Conservation (phyloP, 2,113 vertebrate species). For the Rhadina sibilatrix region DNA sequence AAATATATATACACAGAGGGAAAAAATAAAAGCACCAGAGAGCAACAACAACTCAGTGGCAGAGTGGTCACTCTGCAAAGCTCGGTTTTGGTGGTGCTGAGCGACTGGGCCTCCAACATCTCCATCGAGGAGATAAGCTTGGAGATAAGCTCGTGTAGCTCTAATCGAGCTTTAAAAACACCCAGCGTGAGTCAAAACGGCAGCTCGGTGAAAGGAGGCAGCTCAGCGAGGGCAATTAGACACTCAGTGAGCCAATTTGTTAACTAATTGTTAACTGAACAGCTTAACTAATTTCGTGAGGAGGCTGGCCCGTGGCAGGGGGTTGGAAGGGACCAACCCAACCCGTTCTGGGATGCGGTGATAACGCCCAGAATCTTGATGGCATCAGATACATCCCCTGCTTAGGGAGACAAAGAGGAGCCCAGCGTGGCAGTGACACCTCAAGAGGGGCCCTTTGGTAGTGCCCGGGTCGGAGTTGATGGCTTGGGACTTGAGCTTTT, state of each 20-base stretch:
- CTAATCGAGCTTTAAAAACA: background rate
- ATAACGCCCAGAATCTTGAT: rapidly evolving
- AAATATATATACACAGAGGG: too few species aligned
- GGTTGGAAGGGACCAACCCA: background rate
- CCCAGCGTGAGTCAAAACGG: background rate
- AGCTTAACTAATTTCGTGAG: background rate
- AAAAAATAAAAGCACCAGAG: background rate
- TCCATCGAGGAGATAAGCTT: background rate
- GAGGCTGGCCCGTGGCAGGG: background rate
- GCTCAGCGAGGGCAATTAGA: background rate
- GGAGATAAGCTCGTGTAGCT: background rate
- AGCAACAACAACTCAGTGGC: background rate
- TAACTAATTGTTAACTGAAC: too few species aligned
- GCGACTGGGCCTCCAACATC: rapidly evolving
- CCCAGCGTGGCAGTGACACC: background rate
- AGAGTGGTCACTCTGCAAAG: background rate
- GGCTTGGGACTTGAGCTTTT: background rate
- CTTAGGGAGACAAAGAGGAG: background rate
- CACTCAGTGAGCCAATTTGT: background rate
- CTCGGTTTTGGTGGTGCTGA: background rate
- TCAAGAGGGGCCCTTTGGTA: background rate
- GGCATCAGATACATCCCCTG: background rate
- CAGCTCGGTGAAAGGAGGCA: background rate
- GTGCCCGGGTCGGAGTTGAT: background rate
- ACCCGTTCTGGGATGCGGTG: rapidly evolving